Conservation (phyloP, 1,140 invertebrate genomes). For the Anoplolepis gracilipes region DNA sequence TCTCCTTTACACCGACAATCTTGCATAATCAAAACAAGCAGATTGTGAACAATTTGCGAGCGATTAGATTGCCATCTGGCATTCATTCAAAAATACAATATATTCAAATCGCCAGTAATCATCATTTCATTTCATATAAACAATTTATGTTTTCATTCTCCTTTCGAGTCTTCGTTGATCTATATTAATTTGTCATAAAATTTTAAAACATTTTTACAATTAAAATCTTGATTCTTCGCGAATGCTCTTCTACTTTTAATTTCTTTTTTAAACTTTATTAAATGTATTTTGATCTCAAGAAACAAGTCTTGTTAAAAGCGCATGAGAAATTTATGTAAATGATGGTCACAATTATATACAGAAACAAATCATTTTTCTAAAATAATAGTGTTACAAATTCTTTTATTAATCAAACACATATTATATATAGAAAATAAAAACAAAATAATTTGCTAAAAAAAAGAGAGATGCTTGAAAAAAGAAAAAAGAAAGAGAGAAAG, state of each 20-base stretch:
- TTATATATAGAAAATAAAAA: not conserved
- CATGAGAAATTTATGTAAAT: not conserved
- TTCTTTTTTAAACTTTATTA: not conserved
- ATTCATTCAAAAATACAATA: not conserved
- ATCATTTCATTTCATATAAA: not conserved
- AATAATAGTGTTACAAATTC: not conserved
- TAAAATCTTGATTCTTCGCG: not conserved
- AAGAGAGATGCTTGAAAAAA: not conserved
- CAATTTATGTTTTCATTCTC: not conserved
- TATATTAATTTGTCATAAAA: not conserved
- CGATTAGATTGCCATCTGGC: not conserved
- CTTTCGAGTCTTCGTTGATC: not conserved
- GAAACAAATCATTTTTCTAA: not conserved
- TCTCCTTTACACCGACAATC: not conserved
- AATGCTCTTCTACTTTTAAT: not conserved
- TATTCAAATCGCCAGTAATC: not conserved
- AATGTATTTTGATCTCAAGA: not conserved
- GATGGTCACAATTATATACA: not conserved
- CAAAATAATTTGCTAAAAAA: not conserved
- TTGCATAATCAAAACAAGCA: conserved; percentile 1
- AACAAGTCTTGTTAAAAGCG: not conserved
- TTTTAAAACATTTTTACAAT: not conserved
- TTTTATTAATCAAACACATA: conserved; percentile 2
- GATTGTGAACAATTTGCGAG: not conserved
- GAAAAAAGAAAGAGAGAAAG: too few relatives aligned